Evolutionary conservation across 2,888 invertebrate genomes (phyloP).

Genomic region (Mythimna lalbum): DNA sequence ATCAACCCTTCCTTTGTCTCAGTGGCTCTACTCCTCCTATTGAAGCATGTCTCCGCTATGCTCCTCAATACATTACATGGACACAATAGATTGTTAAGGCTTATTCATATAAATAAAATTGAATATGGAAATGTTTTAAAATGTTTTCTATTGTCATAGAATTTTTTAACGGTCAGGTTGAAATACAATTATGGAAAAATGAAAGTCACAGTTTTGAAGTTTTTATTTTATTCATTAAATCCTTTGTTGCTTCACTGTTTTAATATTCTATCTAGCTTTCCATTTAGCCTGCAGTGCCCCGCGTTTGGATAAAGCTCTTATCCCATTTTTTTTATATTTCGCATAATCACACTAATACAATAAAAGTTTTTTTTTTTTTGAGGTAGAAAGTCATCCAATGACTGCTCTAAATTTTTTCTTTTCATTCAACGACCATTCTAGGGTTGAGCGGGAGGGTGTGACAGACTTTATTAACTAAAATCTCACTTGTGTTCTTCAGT

Average conservation of each 20-base stretch:
- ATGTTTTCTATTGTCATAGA: neutral
- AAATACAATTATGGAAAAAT: neutral
- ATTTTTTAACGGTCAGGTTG: neutral
- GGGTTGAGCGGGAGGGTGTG: no score
- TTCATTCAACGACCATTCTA: no score
- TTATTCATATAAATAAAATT: constrained; percentile 11
- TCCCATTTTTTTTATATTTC: neutral
- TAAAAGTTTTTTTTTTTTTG: no score
- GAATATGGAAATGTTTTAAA: neutral
- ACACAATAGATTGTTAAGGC: constrained; percentile 37
- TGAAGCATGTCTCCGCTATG: constrained; percentile 38
- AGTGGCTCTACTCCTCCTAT: constrained; percentile 29
- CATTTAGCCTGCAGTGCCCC: neutral
- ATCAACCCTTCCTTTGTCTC: constrained; percentile 51
- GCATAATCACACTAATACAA: no score
- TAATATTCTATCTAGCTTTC: neutral
- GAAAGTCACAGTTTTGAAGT: neutral
- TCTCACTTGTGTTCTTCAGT: no score
- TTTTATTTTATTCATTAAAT: neutral
- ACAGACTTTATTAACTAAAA: no score
- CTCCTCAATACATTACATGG: constrained; percentile 30
- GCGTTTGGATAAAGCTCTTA: neutral
- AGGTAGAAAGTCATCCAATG: no score
- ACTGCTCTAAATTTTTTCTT: no score
- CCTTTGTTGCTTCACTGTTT: neutral